Evolutionary conservation across 23 tunicate species (phyloP).

Genomic region (Corella eumyota): DNA sequence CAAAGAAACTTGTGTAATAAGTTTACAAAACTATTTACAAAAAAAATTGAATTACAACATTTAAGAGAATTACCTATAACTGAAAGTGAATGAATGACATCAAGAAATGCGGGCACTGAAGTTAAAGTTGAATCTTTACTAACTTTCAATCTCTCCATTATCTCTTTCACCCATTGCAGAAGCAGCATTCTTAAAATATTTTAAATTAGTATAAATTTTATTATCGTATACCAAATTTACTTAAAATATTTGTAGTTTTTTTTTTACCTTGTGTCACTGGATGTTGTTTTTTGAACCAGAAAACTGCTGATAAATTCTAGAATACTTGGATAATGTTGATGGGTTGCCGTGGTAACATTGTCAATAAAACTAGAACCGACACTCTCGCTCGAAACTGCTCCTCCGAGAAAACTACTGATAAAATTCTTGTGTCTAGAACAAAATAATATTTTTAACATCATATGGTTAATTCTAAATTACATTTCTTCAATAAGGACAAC

Average conservation of each 20-base stretch:
- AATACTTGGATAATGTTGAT: conserved; percentile 57
- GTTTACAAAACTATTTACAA: no score
- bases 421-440: conserved; percentile 71
- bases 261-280: conserved; percentile 55
- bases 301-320: conserved; percentile 30
- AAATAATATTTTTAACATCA: no score
- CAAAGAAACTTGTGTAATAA: no score
- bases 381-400: conserved; percentile 23
- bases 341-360: conserved; percentile 57
- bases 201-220: not conserved
- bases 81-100: conserved; percentile 37
- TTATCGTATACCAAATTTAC: not conserved
- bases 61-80: conserved; percentile 35
- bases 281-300: conserved; percentile 25
- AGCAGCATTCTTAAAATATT: conserved; percentile 29
- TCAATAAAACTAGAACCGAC: conserved; percentile 29
- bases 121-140: conserved; percentile 38
- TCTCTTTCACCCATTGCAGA: conserved; percentile 63
- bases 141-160: conserved; percentile 33
- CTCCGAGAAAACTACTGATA: conserved; percentile 74
- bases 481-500: not conserved
- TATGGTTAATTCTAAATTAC: not conserved
- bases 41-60: no score
- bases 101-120: conserved; percentile 15
- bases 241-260: no score